These are phyloP conservation scores for Erebia epiphron DNA, from an alignment of 2,888 invertebrate genomes.

Conservation along the genomic window DNA sequence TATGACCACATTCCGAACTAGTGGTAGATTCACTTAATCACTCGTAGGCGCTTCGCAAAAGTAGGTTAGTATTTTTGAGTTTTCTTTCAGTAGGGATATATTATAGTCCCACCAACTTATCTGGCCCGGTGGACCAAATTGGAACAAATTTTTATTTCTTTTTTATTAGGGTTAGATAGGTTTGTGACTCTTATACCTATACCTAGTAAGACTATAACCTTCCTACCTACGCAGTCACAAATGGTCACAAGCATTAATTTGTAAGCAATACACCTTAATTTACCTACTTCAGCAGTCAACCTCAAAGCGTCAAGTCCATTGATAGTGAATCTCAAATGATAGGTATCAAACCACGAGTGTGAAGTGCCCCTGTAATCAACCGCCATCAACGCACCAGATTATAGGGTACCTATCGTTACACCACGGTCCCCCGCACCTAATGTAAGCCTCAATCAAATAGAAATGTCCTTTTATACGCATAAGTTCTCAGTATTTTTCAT, in stretches of 20 bases:
- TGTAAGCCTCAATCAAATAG: not conserved
- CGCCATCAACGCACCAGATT: conserved; percentile 17
- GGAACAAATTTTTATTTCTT: too few species aligned
- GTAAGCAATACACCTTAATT: conserved; percentile 6
- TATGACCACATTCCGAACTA: too few species aligned
- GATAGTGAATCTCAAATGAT: conserved; percentile 10
- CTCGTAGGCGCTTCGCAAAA: too few species aligned
- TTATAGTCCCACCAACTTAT: too few species aligned
- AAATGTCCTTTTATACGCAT: not conserved
- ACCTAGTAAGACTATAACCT: not conserved
- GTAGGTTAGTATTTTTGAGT: too few species aligned
- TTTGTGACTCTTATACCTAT: too few species aligned
- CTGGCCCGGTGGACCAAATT: too few species aligned
- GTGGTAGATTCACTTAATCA: too few species aligned
- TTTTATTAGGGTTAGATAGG: too few species aligned
- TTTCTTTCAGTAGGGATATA: too few species aligned
- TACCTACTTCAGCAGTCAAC: conserved; percentile 6
- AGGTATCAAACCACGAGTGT: conserved; percentile 10
- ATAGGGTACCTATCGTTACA: conserved; percentile 8
- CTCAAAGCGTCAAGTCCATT: conserved; percentile 10
- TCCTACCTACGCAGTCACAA: not conserved
- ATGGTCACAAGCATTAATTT: not conserved
- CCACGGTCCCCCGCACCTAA: conserved; percentile 11
- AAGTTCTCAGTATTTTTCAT: not conserved
- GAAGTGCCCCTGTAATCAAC: conserved; percentile 17